Base-by-base conservation (phyloP, 2,797 vertebrate species). In the Platyrinchus mystaceus region DNA sequence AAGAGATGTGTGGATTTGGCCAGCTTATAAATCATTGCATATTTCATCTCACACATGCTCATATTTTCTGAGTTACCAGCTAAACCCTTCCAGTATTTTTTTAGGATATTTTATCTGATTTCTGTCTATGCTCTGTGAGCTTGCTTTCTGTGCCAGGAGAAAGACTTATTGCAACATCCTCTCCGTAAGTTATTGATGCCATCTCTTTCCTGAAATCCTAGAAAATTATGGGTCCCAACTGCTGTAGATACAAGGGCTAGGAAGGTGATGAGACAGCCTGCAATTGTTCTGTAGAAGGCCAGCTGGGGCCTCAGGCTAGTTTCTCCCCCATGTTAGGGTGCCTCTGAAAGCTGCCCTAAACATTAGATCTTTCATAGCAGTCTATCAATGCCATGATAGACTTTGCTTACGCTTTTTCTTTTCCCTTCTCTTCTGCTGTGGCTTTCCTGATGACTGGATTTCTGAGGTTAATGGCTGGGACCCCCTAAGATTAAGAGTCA, bases 401-500 rank as follows among this genome's bases (percentile, higher is more conserved):
- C 16, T 74, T 69, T 21, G 11, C 10, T 79, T 50, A n/a, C 4
- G 5, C 3, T 19, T 24, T 83, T 85, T 80, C 9, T 80, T 81
- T 47, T 21, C 5, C 32, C 27, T 89, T 76, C 20, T 79, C 24
- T 90, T 76, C 30, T 88, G 1, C 27, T 71, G 19, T 4, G 3
- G 5, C 37, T 84, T 91, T 90, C 46, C 43, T 46, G 47, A 34
- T 81, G 39, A 55, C 14, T 4, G 0, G 7, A 43, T 23, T 30
- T 69, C n/a, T 32, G 22, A 68, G 10, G 24, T 67, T 77, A 60
- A 63, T 0, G 1, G 60, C 44, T 93, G 22, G 21, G 60, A 62
- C 0, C 0, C 26, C 34, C 16, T 30, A 52, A 52, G 50, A 10
- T 10, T 52, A 90, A 71, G 41, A 19, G 19, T 60, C 19, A 70